Conservation (phyloP, 2,797 vertebrate species). For the Hapalemur alaotrensis region DNA sequence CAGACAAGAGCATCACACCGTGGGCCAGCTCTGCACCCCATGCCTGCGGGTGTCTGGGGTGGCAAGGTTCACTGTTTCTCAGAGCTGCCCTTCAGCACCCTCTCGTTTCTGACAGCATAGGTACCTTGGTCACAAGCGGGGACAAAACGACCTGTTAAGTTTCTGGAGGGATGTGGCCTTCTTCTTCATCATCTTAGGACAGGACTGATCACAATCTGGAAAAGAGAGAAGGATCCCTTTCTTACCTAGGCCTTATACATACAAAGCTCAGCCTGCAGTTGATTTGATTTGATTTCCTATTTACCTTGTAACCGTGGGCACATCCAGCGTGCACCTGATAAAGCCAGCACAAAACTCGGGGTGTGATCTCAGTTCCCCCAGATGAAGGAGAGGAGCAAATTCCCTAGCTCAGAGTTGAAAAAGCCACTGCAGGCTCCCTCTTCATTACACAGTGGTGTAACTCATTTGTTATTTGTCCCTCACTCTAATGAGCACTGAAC, state of each 20-base stretch:
- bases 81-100: not conserved
- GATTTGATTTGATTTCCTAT: conserved; percentile 27
- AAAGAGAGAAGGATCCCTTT: not conserved
- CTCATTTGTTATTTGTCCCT: conserved; percentile 48
- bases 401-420: not conserved
- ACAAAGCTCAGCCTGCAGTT: not conserved
- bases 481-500: not conserved
- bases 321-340: not conserved
- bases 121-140: not conserved
- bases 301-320: not conserved
- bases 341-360: not conserved
- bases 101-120: not conserved
- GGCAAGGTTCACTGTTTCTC: not conserved
- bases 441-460: not conserved
- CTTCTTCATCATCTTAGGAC: not conserved
- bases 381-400: not conserved
- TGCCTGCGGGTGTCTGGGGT: not conserved
- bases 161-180: not conserved
- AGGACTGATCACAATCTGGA: not conserved
- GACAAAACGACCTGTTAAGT: not conserved
- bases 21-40: not conserved
- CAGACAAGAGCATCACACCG: not conserved
- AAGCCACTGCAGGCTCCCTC: not conserved
- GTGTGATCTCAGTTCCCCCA: not conserved
- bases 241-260: not conserved